Percentiles rank a stretch among this genome's conserved stretches.
Evolutionary conservation across 2,113 vertebrate genomes (phyloP).

Genomic region (Peucedramus taeniatus): DNA sequence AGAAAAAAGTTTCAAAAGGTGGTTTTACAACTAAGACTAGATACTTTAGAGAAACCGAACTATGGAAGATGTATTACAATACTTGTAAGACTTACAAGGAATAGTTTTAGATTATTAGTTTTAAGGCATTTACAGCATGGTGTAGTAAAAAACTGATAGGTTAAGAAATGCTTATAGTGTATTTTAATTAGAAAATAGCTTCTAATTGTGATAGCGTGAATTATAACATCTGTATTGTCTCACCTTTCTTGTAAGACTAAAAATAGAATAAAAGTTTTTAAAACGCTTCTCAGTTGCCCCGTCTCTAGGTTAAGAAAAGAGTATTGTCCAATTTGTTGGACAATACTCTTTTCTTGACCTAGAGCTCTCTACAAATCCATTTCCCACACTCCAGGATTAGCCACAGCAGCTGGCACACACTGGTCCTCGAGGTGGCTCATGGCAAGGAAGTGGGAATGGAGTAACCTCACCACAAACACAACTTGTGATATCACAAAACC

Average conservation of each 20-base stretch:
- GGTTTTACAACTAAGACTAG: background rate
- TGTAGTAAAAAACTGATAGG: background rate
- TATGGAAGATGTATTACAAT: background rate
- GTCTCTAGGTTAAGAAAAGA: background rate
- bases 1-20: background rate
- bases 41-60: background rate
- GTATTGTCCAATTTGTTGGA: background rate
- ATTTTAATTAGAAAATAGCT: background rate
- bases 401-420: accelerated
- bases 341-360: background rate
- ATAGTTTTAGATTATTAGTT: background rate
- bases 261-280: background rate
- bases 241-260: background rate
- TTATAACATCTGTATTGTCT: background rate
- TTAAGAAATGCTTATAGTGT: background rate
- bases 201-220: background rate
- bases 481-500: background rate
- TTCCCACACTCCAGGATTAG: background rate
- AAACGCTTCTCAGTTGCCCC: background rate
- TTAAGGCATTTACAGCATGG: too few species aligned
- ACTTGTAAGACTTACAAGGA: background rate
- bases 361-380: background rate
- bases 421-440: accelerated
- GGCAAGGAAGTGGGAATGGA: background rate
- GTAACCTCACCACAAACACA: background rate